A percentile compares a stretch with the other conserved stretches of the same genome.
These are phyloP conservation scores for Semotilus atromaculatus DNA, from an alignment of 2,797 vertebrate genomes.

Conservation along the genomic window DNA sequence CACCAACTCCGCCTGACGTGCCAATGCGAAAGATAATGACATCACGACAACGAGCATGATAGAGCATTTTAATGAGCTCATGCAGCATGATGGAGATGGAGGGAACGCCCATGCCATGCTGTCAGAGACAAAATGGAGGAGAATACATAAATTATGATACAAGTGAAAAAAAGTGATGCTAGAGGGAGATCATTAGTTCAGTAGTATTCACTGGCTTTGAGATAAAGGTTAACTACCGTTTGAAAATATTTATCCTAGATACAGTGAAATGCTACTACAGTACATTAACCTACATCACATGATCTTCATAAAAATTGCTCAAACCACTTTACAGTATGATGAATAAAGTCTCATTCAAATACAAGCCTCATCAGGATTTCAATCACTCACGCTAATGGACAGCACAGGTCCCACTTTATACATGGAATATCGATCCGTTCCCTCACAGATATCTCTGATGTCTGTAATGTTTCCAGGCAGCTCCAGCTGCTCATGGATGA, in stretches of 20 bases:
- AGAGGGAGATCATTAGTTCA: too few relatives aligned
- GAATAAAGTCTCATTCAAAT: neutral
- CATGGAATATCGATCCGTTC: conserved; percentile 88
- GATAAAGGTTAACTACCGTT: neutral
- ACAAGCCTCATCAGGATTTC: neutral
- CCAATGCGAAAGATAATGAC: conserved; percentile 85
- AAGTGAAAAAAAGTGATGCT: neutral
- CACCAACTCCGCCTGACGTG: conserved; percentile 90
- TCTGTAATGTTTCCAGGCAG: conserved; percentile 73
- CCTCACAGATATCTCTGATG: conserved; percentile 81
- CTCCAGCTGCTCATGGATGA: conserved; percentile 82
- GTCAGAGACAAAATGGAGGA: conserved; percentile 36
- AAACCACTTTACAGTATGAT: neutral
- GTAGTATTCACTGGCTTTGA: too few relatives aligned
- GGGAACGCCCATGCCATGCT: conserved; percentile 91
- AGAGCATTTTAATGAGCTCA: conserved; percentile 91
- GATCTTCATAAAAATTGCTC: neutral
- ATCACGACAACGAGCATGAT: conserved; percentile 83
- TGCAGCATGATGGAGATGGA: conserved; percentile 92
- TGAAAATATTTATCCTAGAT: neutral
- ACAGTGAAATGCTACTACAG: neutral
- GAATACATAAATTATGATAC: neutral
- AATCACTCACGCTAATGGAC: conserved; percentile 82
- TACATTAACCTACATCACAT: neutral
- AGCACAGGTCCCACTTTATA: conserved; percentile 87